phyloP scores from a whole-genome alignment of 2,888 invertebrate species.

The Ommatoiulus sabulosus region DNA sequence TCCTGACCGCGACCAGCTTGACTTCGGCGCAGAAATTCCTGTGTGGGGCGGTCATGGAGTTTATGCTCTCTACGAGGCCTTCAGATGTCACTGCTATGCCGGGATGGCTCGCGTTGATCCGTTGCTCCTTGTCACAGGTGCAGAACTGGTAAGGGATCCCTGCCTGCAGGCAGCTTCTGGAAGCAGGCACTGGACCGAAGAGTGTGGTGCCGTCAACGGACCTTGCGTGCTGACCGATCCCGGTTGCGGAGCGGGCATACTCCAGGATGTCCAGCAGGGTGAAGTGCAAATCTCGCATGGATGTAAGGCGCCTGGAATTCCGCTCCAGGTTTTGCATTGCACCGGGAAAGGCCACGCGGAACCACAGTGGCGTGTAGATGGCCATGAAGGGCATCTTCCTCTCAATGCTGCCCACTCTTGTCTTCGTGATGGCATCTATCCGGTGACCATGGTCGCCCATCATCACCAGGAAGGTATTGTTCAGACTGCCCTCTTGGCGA shows the following conservation, averaged over 20 bases:
- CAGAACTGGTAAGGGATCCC: conserved; percentile 88
- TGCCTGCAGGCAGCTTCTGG: conserved; percentile 81
- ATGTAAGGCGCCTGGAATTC: conserved; percentile 80
- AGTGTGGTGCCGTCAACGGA: conserved; percentile 75
- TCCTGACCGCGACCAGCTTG: conserved; percentile 74
- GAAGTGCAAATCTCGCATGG: conserved; percentile 85
- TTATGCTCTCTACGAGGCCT: conserved; percentile 76
- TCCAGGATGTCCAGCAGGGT: conserved; percentile 79
- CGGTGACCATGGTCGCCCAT: conserved; percentile 68
- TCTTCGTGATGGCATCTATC: conserved; percentile 66
- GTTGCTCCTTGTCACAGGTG: conserved; percentile 80
- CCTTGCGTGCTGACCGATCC: not conserved
- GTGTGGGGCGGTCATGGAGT: conserved; percentile 72
- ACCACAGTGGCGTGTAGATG: conserved; percentile 79
- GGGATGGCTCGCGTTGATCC: conserved; percentile 72
- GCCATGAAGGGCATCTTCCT: conserved; percentile 87
- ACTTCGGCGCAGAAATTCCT: conserved; percentile 73
- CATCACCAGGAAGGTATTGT: conserved; percentile 62
- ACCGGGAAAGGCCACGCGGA: conserved; percentile 73
- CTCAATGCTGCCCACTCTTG: conserved; percentile 77
- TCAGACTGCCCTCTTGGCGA: conserved; percentile 58
- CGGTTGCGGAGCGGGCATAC: conserved; percentile 63
- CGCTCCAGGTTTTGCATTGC: conserved; percentile 76
- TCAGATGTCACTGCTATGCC: conserved; percentile 73
- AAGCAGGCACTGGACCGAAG: conserved; percentile 78